Evolutionary conservation across 1,140 invertebrate genomes (phyloP), one percentile per base, ranked within the genome.

Genomic region (Ceratosolen fusciceps): DNA sequence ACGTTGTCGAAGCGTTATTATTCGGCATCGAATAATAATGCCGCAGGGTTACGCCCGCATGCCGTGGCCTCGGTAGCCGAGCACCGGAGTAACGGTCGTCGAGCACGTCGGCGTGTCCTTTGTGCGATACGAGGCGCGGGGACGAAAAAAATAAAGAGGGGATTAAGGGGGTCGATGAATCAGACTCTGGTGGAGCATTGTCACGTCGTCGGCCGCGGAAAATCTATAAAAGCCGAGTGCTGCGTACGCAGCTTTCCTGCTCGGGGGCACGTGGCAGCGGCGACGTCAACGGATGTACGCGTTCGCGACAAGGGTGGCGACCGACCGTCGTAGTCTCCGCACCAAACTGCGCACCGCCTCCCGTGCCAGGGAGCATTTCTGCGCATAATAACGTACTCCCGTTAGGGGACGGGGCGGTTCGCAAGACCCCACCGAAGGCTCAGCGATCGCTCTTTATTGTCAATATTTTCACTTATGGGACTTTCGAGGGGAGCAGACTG

Each of bases 131-230:
- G 12, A 47, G 7, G 0, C 14, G 21, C 12, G 10, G 2, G 10
- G 31, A 39, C 12, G 26, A 26, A 62, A n/a, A 39, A 24, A 60
- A 24, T 31, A 24, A n/a, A n/a, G n/a, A n/a, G n/a, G n/a, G n/a
- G n/a, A n/a, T n/a, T n/a, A n/a, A n/a, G n/a, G n/a, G 31, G 12
- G 14, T 47, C 26, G 73, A 74, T 58, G 73, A 74, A 62, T 74
- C 72, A 73, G 52, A 14, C 16, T 21, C 24, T 74, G 54, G 12
- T 74, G 54, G 12, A 19, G 9, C 7, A 14, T 37, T 29, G 67
- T 70, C 16, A 8, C 52, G 29, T 31, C 52, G 29, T 31, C 24
- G 72, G 21, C 14, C 24, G 16, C 37, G 56, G 58, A 74, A 74
- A 74, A 74, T 74, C 73, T 74, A 62, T 62, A 74, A 62, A 3